Base-by-base conservation (phyloP, 2,797 vertebrate genomes). In the Micromesistius poutassou region DNA sequence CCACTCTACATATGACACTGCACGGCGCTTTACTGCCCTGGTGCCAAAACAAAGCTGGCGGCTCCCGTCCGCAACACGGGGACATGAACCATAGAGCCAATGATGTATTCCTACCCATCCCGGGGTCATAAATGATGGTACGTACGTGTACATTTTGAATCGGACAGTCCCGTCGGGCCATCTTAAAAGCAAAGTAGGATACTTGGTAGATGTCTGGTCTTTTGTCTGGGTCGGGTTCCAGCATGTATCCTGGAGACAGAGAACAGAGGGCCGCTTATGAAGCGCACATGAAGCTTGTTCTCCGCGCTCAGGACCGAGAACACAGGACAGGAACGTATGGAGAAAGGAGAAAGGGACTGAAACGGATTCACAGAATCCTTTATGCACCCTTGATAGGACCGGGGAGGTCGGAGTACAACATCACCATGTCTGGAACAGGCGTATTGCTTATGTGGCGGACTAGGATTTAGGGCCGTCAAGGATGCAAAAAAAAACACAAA, bases 141-240 rank as follows among this genome's bases (percentile, higher is more conserved):
- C 94, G 94, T 94, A 99, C 98, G 86, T 97, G 93, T 71, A 95
- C 90, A 46, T 99, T 99, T 85, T 93, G 94, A 83, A 99, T 87
- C 0, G 96, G 95, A 84, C 97, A 98, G 19, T 99, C 98, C 90
- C 93, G 95, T 90, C 96, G 94, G 66, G 94, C 91, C 80, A 97
- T 87, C 87, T 95, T 98, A 92, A 98, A 99, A 74, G 97, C 95
- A 85, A 98, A 97, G 94, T 97, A 95, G 80, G 98, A 98, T 78
- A 98, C 95, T 89, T 97, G 97, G 91, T 98, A 98, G 90, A 99
- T 96, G 89, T 99, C 97, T 19, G 98, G 98, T 84, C 98, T 96
- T 85, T 93, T 94, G 74, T 99, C 97, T 22, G 98, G 96, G 86
- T 99, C 98, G 82, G 96, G 98, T 87, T 99, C 98, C 84, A 99